Evolutionary conservation across 2,113 vertebrate species (phyloP), one percentile per base, ranked within the genome.

Genomic region (Neodontobutis hainanensis): DNA sequence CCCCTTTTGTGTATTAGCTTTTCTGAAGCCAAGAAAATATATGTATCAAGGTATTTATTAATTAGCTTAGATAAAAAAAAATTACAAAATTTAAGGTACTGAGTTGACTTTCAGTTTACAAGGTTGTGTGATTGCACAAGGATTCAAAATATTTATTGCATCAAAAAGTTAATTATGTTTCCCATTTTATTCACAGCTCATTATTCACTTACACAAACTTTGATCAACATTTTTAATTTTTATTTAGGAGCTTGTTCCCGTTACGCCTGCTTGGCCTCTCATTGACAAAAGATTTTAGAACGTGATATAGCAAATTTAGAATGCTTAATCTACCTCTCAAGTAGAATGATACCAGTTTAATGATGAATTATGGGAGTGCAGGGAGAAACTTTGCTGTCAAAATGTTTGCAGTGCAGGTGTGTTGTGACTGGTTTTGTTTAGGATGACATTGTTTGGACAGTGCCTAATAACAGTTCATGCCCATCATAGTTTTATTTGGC

Each of bases 301-400:
- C 78, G 80, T 89, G 85, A 85, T 70, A 77, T 86, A 75, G 69
- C 55, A 86, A 89, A 84, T 88, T 81, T 89, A 87, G 62, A 71
- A 65, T 32, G 47, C 50, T 68, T 78, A 82, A 91, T 88, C 80
- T 79, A 70, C 78, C 80, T 75, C 19, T 65, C 50, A 65, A 64
- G 73, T 72, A 63, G 72, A 85, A 72, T 68, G 73, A 85, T 81
- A 46, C 57, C 84, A 63, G 66, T 87, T 83, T 85, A 80, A 75
- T 52, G 27, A 66, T 73, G 74, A 68, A 85, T 88, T 14, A 38
- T 43, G 50, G 40, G 43, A 2, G 16, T 51, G 40, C 50, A 7
- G n/a, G 47, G 51, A 32, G 32, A 9, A 53, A 38, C 19, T 5
- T 36, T 52, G 38, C 71, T 75, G 61, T 73, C 46, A 68, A 56